phyloP scores from a whole-genome alignment of 2,797 vertebrate genomes.

The Yasuhikotakia modesta region DNA sequence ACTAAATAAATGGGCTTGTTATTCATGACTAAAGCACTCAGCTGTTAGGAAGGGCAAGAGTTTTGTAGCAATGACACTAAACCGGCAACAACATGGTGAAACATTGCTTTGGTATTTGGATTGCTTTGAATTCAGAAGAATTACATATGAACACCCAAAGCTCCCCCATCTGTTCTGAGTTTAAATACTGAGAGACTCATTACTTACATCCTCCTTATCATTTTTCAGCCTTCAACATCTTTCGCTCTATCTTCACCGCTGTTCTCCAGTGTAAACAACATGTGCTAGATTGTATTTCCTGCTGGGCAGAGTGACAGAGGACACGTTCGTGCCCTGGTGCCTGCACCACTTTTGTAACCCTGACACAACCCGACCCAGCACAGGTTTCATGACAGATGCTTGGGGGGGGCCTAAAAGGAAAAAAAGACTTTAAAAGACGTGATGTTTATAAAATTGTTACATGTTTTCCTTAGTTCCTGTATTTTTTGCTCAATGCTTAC shows the following conservation, averaged over 20 bases:
- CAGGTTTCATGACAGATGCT: conserved; percentile 38
- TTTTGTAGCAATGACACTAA: background rate
- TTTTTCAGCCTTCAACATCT: background rate
- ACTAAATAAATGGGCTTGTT: conserved; percentile 2
- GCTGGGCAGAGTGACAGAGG: background rate
- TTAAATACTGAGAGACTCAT: background rate
- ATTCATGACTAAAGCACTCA: conserved; percentile 29
- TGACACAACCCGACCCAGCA: conserved; percentile 30
- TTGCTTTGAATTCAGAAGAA: no score
- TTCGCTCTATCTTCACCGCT: background rate
- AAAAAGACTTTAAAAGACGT: conserved; percentile 15
- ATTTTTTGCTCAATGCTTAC: background rate
- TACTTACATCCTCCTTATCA: conserved; percentile 3
- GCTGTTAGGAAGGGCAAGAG: background rate
- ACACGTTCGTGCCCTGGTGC: conserved; percentile 12
- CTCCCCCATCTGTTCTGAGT: background rate
- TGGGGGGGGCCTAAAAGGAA: background rate
- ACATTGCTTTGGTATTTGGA: background rate
- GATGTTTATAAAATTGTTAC: background rate
- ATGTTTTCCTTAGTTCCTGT: background rate
- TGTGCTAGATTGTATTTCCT: conserved; percentile 25
- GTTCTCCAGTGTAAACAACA: conserved; percentile 29
- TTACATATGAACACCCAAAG: background rate
- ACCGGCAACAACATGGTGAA: no score
- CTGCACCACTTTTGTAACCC: conserved; percentile 28